Percentiles rank a stretch among this genome's conserved stretches.
These are phyloP conservation scores for Lepilemur septentrionalis DNA, from an alignment of 2,797 vertebrate species.

Conservation along the genomic window DNA sequence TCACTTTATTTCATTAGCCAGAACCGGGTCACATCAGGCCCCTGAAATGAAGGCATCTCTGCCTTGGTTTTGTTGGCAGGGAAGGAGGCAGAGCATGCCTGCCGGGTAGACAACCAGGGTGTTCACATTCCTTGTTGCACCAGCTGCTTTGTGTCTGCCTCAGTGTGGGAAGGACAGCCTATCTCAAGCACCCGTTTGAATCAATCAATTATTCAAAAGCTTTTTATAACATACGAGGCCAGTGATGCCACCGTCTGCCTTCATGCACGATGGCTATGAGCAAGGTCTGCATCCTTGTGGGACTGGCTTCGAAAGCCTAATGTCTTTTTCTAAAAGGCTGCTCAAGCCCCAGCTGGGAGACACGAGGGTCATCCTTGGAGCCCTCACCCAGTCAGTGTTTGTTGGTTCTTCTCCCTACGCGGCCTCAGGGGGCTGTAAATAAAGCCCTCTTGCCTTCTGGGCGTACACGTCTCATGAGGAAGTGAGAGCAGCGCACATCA, in stretches of 20 bases:
- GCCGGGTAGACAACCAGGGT: not conserved
- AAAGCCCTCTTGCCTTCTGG: not conserved
- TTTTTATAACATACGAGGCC: not conserved
- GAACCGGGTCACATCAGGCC: not conserved
- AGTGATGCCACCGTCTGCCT: not conserved
- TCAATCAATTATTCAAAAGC: not conserved
- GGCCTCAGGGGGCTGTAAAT: fast-evolving
- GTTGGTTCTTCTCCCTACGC: not conserved
- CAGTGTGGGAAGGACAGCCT: not conserved
- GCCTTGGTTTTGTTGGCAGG: not conserved
- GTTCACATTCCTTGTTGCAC: not conserved
- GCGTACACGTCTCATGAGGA: not conserved
- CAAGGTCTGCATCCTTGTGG: not conserved
- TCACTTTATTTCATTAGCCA: not conserved
- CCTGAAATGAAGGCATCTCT: not conserved
- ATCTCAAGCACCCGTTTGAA: not conserved
- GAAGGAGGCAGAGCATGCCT: not conserved
- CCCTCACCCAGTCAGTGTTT: too few relatives aligned
- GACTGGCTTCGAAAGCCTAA: not conserved
- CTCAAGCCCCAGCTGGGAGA: not conserved
- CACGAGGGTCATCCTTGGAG: not conserved
- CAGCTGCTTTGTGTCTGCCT: not conserved
- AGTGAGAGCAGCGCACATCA: not conserved
- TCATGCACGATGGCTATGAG: not conserved
- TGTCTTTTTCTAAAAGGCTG: not conserved